These are phyloP conservation scores for Rhynchophorus ferrugineus DNA, from an alignment of 1,140 invertebrate species.

Conservation along the genomic window DNA sequence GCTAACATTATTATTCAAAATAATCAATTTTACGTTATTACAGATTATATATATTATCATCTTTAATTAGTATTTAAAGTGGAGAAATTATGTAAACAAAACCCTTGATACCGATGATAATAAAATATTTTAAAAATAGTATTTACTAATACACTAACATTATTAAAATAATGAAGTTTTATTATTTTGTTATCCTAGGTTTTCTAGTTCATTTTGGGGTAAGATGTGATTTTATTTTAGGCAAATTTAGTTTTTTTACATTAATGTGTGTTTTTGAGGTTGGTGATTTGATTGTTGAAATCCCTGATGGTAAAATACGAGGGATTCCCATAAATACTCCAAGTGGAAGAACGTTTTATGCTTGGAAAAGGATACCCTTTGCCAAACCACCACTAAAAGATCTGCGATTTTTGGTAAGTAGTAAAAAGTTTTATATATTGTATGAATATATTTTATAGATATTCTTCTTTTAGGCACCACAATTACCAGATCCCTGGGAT, in stretches of 20 bases:
- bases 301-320: background rate
- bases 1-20: no score
- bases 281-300: background rate
- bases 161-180: background rate
- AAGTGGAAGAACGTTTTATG: background rate
- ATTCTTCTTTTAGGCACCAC: background rate
- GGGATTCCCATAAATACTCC: background rate
- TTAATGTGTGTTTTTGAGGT: background rate
- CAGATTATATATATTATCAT: no score
- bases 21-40: no score
- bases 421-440: background rate
- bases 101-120: background rate
- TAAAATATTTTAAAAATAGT: background rate
- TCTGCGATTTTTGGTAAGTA: background rate
- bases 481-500: background rate
- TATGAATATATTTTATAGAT: background rate
- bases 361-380: background rate
- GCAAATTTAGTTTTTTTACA: background rate
- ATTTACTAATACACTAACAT: background rate
- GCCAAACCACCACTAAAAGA: background rate
- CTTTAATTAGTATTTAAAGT: no score
- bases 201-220: background rate
- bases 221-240: background rate
- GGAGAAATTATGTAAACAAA: background rate
- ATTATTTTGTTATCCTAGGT: background rate